These are phyloP conservation scores for Astreopora myriophthalma DNA, from an alignment of 64 coral and sea anemone species.

Conservation along the genomic window DNA sequence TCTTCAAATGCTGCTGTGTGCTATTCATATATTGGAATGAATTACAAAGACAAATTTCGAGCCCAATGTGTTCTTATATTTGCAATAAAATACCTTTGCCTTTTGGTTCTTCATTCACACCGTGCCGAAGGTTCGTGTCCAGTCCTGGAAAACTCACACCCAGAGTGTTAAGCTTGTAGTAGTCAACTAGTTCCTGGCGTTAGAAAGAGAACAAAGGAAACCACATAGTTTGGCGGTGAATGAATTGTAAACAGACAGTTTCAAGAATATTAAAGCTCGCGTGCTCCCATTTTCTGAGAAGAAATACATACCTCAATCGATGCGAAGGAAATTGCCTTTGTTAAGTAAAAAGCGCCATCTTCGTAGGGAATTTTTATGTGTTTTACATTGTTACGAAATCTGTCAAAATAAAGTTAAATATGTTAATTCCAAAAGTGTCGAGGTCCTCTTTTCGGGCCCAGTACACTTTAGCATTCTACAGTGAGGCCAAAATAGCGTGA, in stretches of 20 bases:
- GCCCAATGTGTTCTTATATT: no score
- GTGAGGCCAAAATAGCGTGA: no score
- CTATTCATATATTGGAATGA: no score
- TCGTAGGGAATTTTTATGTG: conserved; percentile 97
- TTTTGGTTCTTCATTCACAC: conserved; percentile 83
- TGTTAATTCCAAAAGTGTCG: no score
- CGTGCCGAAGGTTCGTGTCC: conserved; percentile 86
- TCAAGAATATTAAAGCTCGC: no score
- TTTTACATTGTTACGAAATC: conserved; percentile 83
- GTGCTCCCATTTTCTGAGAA: neutral
- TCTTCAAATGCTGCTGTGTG: no score
- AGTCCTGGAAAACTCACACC: conserved; percentile 99
- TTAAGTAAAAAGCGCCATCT: conserved; percentile 85
- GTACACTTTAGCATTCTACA: no score
- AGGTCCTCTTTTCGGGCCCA: no score
- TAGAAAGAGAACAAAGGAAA: neutral
- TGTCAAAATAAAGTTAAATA: neutral
- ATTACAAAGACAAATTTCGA: no score
- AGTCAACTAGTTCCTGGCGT: conserved; percentile 81
- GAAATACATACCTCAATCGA: conserved; percentile 69
- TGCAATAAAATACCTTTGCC: conserved; percentile 51
- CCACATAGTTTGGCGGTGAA: neutral
- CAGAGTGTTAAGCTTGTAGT: conserved; percentile 92
- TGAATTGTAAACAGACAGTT: no score
- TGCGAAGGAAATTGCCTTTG: conserved; percentile 75